Evolutionary conservation across 2,888 invertebrate genomes (phyloP), one percentile per base, ranked within the genome.

Genomic region (Sarcophaga variegata): DNA sequence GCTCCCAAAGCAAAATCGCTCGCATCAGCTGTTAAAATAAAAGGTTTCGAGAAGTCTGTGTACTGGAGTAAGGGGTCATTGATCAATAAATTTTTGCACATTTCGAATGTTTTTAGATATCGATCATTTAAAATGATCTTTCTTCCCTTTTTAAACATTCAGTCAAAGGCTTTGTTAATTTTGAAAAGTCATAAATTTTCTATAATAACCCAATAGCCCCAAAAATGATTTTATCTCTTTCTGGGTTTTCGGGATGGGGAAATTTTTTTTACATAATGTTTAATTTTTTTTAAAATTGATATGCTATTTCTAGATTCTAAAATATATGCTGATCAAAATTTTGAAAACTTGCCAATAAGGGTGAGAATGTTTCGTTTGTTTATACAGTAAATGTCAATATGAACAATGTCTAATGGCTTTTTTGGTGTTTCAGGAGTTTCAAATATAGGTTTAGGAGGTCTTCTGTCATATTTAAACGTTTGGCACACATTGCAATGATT

Each of bases 1-100:
- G 88, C 89, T 1, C 91, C 91, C 3, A 91, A 10, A 0, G 91
- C 90, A 5, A 71, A 80, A 20, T 90, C 85, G 10, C 89, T 88
- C 0, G 92, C 92, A 80, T 92, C 92, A 0, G 91, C 91, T 4
- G 91, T 91, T 8, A 92, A 25, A 14, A 88, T 80, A 67, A 92
- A 92, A 6, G 88, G 86, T 87, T 25, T 25, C 25, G 25, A 25
- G 25, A 25, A 25, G 25, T 25, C 25, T 25, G 25, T 85, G 59
- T 88, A 85, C 62, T 86, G 77, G 3, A 88, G 59, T 0, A 88
- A 22, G 3, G 86, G 25, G 2, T 25, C 25, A 25, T 25, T 25
- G 25, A 25, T 25, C 25, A 25, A 25, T 25, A 25, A 25, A 25
- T 25, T 2, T 25, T 25, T 25, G 25, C 25, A 25, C 25, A 25